phyloP scores from a whole-genome alignment of 2,888 invertebrate species.

The Diogma glabrata region DNA sequence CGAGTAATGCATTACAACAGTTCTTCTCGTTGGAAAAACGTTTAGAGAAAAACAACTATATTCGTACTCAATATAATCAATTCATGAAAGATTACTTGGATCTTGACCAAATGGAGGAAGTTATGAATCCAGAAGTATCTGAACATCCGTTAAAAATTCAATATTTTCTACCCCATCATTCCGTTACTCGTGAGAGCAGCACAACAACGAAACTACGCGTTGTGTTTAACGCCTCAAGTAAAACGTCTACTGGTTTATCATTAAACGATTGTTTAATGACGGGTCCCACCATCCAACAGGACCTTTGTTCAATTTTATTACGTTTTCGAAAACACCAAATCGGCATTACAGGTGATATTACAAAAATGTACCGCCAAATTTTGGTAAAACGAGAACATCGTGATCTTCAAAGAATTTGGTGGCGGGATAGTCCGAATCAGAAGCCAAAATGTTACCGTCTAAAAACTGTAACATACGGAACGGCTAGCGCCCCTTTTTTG shows the following conservation, averaged over 20 bases:
- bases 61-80: neutral
- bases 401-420: neutral
- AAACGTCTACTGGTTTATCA: neutral
- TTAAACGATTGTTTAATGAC: too few species aligned
- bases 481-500: too few species aligned
- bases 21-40: too few species aligned
- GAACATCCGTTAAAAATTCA: too few species aligned
- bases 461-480: too few species aligned
- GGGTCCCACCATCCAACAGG: neutral
- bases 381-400: too few species aligned
- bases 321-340: too few species aligned
- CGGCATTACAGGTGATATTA: neutral
- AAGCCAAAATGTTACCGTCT: too few species aligned
- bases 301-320: neutral
- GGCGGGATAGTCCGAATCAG: too few species aligned
- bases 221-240: neutral
- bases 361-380: neutral
- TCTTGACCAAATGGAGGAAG: neutral
- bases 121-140: too few species aligned
- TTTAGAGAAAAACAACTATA: neutral
- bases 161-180: neutral
- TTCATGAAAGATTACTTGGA: neutral
- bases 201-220: neutral
- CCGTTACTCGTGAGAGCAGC: neutral
- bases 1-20: too few species aligned